Conservation (phyloP, 2,797 vertebrate genomes). For the Anguilla marmorata region DNA sequence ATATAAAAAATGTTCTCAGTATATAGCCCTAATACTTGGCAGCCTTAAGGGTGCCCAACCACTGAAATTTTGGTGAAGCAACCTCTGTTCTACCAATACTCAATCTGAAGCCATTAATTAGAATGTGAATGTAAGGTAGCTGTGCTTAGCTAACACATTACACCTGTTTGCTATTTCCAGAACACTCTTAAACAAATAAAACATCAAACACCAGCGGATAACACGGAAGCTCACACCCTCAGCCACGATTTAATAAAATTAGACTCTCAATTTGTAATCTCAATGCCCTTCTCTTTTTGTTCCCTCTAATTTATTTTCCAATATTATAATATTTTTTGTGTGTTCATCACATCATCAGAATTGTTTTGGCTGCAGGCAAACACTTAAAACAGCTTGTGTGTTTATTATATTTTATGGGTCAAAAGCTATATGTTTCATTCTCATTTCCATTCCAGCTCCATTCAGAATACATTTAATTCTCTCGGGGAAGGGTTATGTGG, state of each 20-base stretch:
- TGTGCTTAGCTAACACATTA: background rate
- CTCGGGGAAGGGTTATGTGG: background rate
- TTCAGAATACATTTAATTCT: background rate
- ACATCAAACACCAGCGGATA: background rate
- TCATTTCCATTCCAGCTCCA: too few relatives aligned
- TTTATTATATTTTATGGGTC: background rate
- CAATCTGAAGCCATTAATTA: too few relatives aligned
- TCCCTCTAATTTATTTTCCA: background rate
- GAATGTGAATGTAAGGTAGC: background rate
- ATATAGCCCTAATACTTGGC: too few relatives aligned
- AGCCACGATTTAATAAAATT: background rate
- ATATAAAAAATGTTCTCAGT: too few relatives aligned
- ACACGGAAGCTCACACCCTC: background rate
- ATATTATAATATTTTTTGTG: background rate
- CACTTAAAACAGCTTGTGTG: background rate
- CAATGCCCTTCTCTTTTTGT: background rate
- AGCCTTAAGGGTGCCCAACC: too few relatives aligned
- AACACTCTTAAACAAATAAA: too few relatives aligned
- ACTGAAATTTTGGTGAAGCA: too few relatives aligned
- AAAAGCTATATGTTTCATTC: background rate
- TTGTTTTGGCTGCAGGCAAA: background rate
- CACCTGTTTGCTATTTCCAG: background rate
- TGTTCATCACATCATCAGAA: background rate
- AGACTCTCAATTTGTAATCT: background rate
- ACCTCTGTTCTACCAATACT: too few relatives aligned